These are phyloP conservation scores for Psophia crepitans DNA, from an alignment of 2,113 vertebrate genomes.

Conservation along the genomic window DNA sequence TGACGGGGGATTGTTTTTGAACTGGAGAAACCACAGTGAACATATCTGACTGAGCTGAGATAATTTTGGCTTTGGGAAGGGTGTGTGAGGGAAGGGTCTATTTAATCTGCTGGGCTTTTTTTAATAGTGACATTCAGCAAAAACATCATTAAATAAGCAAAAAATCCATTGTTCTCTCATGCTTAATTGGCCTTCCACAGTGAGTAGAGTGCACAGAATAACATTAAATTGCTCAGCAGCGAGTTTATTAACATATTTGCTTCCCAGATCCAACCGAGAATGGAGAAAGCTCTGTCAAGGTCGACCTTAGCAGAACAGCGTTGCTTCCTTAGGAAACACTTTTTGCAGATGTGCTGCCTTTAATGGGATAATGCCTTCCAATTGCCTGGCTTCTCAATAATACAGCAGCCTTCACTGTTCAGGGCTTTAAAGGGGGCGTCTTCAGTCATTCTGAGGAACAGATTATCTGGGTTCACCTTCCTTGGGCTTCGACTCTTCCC, in stretches of 20 bases:
- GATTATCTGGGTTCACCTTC: not conserved
- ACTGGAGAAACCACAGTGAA: not conserved
- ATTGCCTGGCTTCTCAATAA: not conserved
- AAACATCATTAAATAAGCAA: not conserved
- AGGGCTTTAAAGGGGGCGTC: not conserved
- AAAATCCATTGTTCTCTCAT: not conserved
- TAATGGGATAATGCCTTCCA: not conserved
- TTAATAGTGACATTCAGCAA: not conserved
- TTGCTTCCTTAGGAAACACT: not conserved
- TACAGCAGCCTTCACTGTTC: not conserved
- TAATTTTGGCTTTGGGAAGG: not conserved
- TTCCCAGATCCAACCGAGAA: not conserved
- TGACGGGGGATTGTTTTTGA: not conserved
- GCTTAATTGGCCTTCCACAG: not conserved
- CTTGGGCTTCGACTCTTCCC: not conserved
- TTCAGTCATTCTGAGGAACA: not conserved
- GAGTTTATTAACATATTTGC: not conserved
- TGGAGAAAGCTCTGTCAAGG: not conserved
- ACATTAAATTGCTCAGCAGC: not conserved
- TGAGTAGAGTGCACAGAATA: not conserved
- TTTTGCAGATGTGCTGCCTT: not conserved
- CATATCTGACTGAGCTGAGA: not conserved
- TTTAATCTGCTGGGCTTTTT: not conserved
- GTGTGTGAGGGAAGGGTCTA: not conserved
- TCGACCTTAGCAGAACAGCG: not conserved